phyloP scores from a whole-genome alignment of 2,888 invertebrate species.

The Catocala nupta region DNA sequence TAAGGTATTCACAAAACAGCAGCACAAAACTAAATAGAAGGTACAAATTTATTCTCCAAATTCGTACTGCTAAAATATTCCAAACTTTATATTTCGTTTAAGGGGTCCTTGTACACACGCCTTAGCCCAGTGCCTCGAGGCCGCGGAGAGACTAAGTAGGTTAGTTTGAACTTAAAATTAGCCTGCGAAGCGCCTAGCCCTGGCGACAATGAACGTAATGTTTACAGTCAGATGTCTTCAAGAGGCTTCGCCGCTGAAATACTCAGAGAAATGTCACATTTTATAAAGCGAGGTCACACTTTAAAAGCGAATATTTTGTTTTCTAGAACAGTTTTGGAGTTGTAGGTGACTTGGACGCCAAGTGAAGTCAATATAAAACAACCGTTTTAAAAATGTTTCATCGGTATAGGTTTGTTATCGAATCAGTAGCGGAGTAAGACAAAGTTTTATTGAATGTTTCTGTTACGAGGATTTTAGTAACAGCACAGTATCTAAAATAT shows the following conservation, averaged over 20 bases:
- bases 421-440: too few species aligned
- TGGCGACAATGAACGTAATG: constrained; percentile 42
- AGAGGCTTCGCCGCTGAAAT: not conserved
- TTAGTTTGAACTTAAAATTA: constrained; percentile 59
- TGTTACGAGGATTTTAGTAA: too few species aligned
- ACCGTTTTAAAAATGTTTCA: too few species aligned
- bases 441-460: too few species aligned
- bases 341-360: too few species aligned
- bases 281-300: not conserved
- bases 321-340: not conserved
- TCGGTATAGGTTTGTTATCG: too few species aligned
- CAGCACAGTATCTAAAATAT: too few species aligned
- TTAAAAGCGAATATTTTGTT: not conserved
- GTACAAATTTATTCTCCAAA: not conserved
- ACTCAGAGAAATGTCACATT: constrained; percentile 4
- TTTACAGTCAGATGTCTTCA: constrained; percentile 21
- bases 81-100: not conserved
- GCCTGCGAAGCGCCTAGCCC: constrained; percentile 41
- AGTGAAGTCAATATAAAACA: too few species aligned
- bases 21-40: not conserved
- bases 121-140: constrained; percentile 21
- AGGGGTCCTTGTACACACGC: constrained; percentile 13
- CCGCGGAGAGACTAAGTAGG: constrained; percentile 50
- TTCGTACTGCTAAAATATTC: not conserved
- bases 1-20: not conserved